A percentile compares a stretch with the other conserved stretches of the same genome.
phyloP scores from a whole-genome alignment of 2,113 vertebrate genomes.

The Anoplopoma fimbria region DNA sequence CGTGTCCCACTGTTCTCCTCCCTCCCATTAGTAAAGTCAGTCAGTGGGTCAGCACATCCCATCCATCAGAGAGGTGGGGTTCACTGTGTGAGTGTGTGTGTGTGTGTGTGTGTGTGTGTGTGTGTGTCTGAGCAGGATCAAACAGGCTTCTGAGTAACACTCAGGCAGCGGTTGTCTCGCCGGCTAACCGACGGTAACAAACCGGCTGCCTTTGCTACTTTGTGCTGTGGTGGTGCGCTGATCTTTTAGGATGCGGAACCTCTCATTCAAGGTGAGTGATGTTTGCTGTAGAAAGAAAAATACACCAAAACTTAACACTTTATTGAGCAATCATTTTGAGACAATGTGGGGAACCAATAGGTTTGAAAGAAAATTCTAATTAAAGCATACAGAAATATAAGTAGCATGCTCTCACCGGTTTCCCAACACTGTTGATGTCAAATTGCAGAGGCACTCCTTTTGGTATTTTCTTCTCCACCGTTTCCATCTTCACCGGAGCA shows the following conservation, averaged over 20 bases:
- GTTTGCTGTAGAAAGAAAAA: slow-evolving; percentile 82
- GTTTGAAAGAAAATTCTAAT: not conserved
- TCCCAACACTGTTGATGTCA: slow-evolving; percentile 97
- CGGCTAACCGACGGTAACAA: slow-evolving; percentile 94
- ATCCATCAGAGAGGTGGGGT: slow-evolving; percentile 21
- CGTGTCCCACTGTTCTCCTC: not conserved
- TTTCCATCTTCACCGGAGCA: slow-evolving; percentile 84
- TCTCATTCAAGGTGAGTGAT: slow-evolving; percentile 93
- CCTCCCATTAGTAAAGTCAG: not conserved
- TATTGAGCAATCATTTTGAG: not conserved
- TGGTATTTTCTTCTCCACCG: slow-evolving; percentile 89
- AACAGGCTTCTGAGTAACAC: not conserved
- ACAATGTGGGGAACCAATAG: not conserved
- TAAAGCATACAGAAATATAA: not conserved
- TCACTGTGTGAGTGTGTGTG: slow-evolving; percentile 17
- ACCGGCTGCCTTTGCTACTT: slow-evolving; percentile 88
- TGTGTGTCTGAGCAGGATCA: slow-evolving; percentile 32
- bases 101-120: slow-evolving; percentile 12
- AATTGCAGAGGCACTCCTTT: slow-evolving; percentile 96
- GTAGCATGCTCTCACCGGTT: slow-evolving; percentile 85
- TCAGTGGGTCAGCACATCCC: slow-evolving; percentile 11
- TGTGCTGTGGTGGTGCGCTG: slow-evolving; percentile 84
- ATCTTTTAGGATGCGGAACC: slow-evolving; percentile 96
- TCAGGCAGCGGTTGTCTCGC: not conserved
- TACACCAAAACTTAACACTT: not conserved